Percentiles rank a stretch among this genome's conserved stretches.
Evolutionary conservation across 2,888 invertebrate genomes (phyloP).

Genomic region (Lordiphosa fenestrarum): DNA sequence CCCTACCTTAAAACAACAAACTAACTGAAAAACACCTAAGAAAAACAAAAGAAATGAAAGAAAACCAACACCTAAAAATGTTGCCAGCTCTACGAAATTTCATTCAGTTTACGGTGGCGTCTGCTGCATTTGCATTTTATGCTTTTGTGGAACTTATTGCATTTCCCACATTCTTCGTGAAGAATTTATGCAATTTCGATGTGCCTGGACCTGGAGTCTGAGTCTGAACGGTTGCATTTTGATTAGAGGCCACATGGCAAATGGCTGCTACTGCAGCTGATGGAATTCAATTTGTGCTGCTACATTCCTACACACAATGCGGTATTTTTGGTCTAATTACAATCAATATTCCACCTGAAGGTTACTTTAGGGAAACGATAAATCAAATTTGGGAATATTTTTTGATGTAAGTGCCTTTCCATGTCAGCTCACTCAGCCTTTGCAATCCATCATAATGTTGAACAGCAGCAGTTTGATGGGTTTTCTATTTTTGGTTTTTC

Average conservation of each 20-base stretch:
- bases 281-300: conserved; percentile 15
- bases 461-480: conserved; percentile 19
- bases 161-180: conserved; percentile 34
- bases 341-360: too few relatives aligned
- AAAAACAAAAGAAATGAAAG: background rate
- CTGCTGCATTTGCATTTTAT: conserved; percentile 44
- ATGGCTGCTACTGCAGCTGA: too few relatives aligned
- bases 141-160: conserved; percentile 62
- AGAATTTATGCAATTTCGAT: conserved; percentile 33
- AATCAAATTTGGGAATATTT: background rate
- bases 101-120: conserved; percentile 22
- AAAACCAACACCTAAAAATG: background rate
- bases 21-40: background rate
- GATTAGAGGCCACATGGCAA: conserved; percentile 8
- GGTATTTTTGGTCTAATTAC: too few relatives aligned
- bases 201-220: conserved; percentile 1
- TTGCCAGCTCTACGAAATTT: conserved; percentile 32
- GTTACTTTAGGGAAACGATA: conserved; percentile 5
- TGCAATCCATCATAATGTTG: conserved; percentile 13
- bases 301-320: background rate
- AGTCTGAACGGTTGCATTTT: conserved; percentile 2
- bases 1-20: too few relatives aligned
- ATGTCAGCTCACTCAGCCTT: conserved; percentile 21
- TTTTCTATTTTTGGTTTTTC: conserved; percentile 13
- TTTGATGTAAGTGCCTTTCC: conserved; percentile 39